A percentile compares a stretch with the other conserved stretches of the same genome.
Evolutionary conservation across 2,113 vertebrate species (phyloP).

Genomic region (Python bivittatus): DNA sequence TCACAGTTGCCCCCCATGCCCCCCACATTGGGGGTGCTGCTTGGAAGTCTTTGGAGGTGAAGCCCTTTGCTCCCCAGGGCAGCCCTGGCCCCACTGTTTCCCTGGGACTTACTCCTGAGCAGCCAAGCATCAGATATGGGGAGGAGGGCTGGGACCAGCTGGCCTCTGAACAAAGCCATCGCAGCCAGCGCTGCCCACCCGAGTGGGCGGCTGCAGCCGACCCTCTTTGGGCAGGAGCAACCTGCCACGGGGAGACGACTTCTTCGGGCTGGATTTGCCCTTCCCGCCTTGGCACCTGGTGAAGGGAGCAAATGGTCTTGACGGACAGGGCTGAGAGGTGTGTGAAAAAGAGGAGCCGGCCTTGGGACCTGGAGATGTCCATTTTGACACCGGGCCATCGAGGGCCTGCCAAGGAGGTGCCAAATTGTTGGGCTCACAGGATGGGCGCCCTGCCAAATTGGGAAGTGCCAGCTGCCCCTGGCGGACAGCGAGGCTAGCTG

Average conservation of each 20-base stretch:
- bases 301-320: constrained; percentile 85
- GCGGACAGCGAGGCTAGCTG: neutral
- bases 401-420: neutral
- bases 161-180: neutral
- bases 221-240: neutral
- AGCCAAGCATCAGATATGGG: neutral
- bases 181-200: constrained; percentile 42
- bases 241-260: neutral
- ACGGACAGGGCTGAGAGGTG: neutral
- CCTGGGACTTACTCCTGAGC: neutral
- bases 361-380: neutral
- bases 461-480: neutral
- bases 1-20: neutral
- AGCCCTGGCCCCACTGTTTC: too few species aligned
- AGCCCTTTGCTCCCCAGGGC: neutral
- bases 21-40: neutral
- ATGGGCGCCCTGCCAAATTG: neutral
- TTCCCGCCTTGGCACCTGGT: constrained; percentile 79
- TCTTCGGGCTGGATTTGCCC: constrained; percentile 67
- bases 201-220: constrained; percentile 39
- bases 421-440: neutral
- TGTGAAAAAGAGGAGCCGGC: constrained; percentile 39
- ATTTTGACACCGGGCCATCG: neutral
- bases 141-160: neutral
- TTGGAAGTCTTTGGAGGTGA: neutral